Evolutionary conservation across 2,113 vertebrate genomes (phyloP).

Genomic region (Myotis brandtii): DNA sequence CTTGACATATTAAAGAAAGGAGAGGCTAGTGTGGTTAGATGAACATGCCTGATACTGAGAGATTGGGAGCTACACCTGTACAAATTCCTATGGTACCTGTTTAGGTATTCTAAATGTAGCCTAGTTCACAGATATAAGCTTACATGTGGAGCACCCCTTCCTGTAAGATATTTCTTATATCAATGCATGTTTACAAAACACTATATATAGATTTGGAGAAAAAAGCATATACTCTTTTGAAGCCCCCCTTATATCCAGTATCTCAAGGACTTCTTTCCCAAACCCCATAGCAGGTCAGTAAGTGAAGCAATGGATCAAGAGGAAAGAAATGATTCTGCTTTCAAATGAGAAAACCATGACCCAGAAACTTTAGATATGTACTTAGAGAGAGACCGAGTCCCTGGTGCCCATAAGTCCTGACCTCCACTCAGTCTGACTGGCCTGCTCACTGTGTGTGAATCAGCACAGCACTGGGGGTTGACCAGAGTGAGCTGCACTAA

Average conservation of each 20-base stretch:
- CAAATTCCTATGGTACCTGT: accelerated
- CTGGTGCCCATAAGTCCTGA: neutral
- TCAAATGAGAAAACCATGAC: neutral
- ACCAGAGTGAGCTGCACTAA: neutral
- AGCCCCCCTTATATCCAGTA: neutral
- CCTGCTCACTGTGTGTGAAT: neutral
- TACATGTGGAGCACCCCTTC: neutral
- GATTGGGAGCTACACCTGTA: neutral
- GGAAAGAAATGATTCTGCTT: neutral
- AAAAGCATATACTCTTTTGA: neutral
- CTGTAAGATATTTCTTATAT: neutral
- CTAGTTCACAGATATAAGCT: neutral
- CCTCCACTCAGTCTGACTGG: neutral
- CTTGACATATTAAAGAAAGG: neutral
- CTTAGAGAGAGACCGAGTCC: neutral
- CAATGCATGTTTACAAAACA: neutral
- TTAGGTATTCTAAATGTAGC: neutral
- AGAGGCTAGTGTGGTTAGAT: neutral
- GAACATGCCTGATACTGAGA: too few species aligned
- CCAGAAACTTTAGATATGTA: neutral
- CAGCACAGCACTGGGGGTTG: neutral
- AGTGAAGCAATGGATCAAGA: neutral
- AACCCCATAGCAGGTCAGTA: neutral
- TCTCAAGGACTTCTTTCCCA: neutral
- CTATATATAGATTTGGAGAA: neutral